These are phyloP conservation scores for Ormyrus thymus DNA, from an alignment of 2,888 invertebrate species.

Conservation along the genomic window DNA sequence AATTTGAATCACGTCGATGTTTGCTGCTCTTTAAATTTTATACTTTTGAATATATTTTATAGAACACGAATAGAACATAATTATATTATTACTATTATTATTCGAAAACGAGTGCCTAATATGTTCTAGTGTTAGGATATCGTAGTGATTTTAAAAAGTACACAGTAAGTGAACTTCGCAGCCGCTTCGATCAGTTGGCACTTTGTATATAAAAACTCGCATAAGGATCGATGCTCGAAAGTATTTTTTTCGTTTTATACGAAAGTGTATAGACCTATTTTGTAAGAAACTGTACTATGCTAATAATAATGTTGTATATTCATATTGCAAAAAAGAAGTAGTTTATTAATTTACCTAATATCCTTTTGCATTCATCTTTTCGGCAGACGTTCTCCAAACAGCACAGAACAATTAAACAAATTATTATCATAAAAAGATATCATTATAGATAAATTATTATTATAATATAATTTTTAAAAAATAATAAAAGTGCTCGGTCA, in stretches of 20 bases:
- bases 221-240: slow-evolving; percentile 49
- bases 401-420: no score
- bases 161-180: slow-evolving; percentile 18
- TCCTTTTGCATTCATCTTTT: not conserved
- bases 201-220: slow-evolving; percentile 59
- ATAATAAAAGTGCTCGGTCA: not conserved
- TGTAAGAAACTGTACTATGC: slow-evolving; percentile 64
- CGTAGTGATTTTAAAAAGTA: slow-evolving; percentile 33
- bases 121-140: slow-evolving; percentile 51
- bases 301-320: slow-evolving; percentile 64
- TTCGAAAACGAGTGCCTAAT: slow-evolving; percentile 49
- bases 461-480: not conserved
- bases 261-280: slow-evolving; percentile 62
- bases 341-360: not conserved
- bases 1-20: slow-evolving; percentile 13
- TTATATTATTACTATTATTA: not conserved
- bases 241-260: slow-evolving; percentile 57
- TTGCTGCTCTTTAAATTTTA: slow-evolving; percentile 18
- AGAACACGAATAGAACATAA: slow-evolving; percentile 26
- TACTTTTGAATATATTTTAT: slow-evolving; percentile 18
- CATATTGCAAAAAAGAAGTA: slow-evolving; percentile 22
- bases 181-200: slow-evolving; percentile 40
- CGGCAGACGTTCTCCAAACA: no score
- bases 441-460: not conserved
- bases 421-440: no score